Evolutionary conservation across 2,113 vertebrate genomes (phyloP).

Genomic region (Halcyon malimbica): DNA sequence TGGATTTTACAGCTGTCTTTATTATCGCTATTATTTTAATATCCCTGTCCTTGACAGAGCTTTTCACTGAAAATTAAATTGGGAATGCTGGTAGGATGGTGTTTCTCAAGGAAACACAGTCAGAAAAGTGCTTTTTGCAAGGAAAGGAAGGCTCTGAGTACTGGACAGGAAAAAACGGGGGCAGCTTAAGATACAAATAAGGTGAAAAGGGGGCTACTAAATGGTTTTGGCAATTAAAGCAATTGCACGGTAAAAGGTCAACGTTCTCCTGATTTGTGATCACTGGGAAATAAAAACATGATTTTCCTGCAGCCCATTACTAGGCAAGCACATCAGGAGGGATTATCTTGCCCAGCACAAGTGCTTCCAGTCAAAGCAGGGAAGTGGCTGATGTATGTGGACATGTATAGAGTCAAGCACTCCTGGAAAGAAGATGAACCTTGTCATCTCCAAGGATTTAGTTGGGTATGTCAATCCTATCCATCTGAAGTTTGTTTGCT

Average conservation of each 20-base stretch:
- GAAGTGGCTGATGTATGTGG: background rate
- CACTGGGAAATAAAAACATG: background rate
- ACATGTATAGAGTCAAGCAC: background rate
- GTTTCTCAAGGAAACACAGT: background rate
- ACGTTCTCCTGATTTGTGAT: background rate
- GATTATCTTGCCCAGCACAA: background rate
- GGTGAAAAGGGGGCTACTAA: background rate
- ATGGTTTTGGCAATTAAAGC: background rate
- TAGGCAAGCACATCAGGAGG: background rate
- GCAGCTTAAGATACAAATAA: background rate
- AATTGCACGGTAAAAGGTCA: background rate
- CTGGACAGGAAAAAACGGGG: background rate
- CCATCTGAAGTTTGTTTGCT: background rate
- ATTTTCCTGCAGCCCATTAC: background rate
- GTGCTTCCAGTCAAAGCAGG: background rate
- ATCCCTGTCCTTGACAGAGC: conserved; percentile 3
- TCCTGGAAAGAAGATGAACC: background rate
- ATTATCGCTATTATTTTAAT: conserved; percentile 27
- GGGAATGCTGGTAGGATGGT: background rate
- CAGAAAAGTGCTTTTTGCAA: background rate
- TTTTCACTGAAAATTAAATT: conserved; percentile 9
- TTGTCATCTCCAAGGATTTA: background rate
- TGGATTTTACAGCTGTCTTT: background rate
- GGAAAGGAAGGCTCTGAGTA: background rate
- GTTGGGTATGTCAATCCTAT: background rate